Percentiles rank a stretch among this genome's conserved stretches.
These are phyloP conservation scores for Molossus molossus DNA, from an alignment of 2,797 vertebrate species.

Conservation along the genomic window DNA sequence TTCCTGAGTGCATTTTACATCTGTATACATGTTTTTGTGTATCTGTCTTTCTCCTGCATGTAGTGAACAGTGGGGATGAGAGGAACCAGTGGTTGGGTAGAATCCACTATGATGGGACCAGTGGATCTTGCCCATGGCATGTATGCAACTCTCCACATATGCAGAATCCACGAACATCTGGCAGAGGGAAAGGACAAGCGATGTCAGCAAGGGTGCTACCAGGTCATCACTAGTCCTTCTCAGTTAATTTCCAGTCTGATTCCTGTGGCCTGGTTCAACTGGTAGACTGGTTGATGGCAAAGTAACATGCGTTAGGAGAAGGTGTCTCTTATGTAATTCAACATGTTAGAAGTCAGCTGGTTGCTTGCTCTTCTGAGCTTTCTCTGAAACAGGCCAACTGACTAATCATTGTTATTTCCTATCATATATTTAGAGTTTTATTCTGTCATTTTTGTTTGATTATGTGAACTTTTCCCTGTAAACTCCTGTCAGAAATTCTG, in stretches of 20 bases:
- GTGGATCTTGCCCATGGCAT: background rate
- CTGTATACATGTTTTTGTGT: background rate
- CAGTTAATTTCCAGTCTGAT: background rate
- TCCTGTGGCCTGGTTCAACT: background rate
- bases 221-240: background rate
- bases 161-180: background rate
- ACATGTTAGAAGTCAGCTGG: background rate
- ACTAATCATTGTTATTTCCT: slow-evolving; percentile 41
- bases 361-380: background rate
- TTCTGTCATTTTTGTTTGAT: slow-evolving; percentile 69
- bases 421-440: slow-evolving; percentile 41
- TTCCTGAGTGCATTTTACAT: slow-evolving; percentile 24
- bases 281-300: background rate
- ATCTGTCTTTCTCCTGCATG: background rate
- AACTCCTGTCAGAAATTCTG: slow-evolving; percentile 45
- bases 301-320: background rate
- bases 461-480: background rate
- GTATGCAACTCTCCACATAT: background rate
- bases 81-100: background rate
- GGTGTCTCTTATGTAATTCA: background rate
- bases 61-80: background rate
- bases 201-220: background rate
- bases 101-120: background rate
- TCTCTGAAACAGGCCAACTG: slow-evolving; percentile 43
- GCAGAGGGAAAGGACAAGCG: background rate